Evolutionary conservation across 2,113 vertebrate genomes (phyloP).

Genomic region (Rhea americana): DNA sequence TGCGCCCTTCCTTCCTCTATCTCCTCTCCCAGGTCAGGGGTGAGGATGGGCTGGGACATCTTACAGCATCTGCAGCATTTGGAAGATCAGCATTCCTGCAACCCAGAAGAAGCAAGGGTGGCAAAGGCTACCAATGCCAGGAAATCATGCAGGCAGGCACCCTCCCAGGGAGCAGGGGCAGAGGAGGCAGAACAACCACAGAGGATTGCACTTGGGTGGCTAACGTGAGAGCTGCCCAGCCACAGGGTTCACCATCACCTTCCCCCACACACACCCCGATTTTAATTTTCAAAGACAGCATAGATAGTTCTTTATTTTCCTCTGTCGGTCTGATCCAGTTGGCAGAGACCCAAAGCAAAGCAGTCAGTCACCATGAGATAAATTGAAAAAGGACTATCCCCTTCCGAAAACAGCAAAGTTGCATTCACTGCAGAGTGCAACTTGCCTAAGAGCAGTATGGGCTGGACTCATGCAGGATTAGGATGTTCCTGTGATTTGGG

Average conservation of each 20-base stretch:
- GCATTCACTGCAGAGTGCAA: background rate
- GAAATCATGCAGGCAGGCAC: background rate
- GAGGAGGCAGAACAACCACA: background rate
- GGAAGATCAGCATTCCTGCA: background rate
- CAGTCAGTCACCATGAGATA: background rate
- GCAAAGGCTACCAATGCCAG: background rate
- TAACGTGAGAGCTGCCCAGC: background rate
- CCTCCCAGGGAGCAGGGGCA: background rate
- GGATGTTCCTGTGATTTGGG: background rate
- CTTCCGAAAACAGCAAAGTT: background rate
- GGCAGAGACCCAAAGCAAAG: background rate
- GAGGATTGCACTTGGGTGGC: background rate
- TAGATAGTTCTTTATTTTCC: conserved; percentile 17
- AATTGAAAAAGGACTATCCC: background rate
- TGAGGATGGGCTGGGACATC: background rate
- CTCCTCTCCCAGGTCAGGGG: background rate
- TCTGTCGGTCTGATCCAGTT: background rate
- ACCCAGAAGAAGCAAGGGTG: background rate
- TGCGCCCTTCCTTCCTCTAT: background rate
- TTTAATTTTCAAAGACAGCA: background rate
- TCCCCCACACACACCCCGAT: background rate
- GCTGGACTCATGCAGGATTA: background rate
- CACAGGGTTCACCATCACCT: background rate
- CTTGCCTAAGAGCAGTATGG: background rate
- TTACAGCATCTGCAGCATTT: background rate